These are phyloP conservation scores for Drosophila antonietae DNA, from an alignment of 2,888 invertebrate genomes.

Conservation along the genomic window DNA sequence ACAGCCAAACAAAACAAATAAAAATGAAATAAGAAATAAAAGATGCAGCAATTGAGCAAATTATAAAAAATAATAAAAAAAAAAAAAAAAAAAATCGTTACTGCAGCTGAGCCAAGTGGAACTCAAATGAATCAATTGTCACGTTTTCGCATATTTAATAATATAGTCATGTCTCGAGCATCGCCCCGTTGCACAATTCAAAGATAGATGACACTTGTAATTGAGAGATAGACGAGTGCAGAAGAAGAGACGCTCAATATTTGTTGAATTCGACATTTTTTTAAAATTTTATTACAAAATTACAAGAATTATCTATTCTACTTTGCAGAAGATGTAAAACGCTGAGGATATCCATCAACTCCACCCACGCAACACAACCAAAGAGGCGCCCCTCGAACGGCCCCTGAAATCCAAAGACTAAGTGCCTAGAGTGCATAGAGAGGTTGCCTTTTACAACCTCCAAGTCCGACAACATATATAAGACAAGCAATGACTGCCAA, in stretches of 20 bases:
- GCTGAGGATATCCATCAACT: slow-evolving; percentile 25
- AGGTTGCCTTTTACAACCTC: slow-evolving; percentile 2
- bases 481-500: slow-evolving; percentile 73
- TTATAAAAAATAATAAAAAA: neutral
- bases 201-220: slow-evolving; percentile 39
- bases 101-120: slow-evolving; percentile 25
- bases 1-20: neutral
- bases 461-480: neutral
- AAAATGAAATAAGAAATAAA: neutral
- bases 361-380: slow-evolving; percentile 63
- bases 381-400: slow-evolving; percentile 58
- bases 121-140: slow-evolving; percentile 54
- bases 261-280: neutral
- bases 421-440: slow-evolving; percentile 1
- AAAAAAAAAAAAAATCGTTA: slow-evolving; percentile 1
- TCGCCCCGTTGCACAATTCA: slow-evolving; percentile 15
- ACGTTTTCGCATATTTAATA: slow-evolving; percentile 66
- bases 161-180: slow-evolving; percentile 30
- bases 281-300: neutral
- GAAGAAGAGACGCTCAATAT: slow-evolving; percentile 13
- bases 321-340: slow-evolving; percentile 76
- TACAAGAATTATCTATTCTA: neutral
- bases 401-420: slow-evolving; percentile 23
- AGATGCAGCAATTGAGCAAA: slow-evolving; percentile 23
- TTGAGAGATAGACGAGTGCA: slow-evolving; percentile 21